Conservation (phyloP, 2,113 vertebrate species). For the Vimba vimba region DNA sequence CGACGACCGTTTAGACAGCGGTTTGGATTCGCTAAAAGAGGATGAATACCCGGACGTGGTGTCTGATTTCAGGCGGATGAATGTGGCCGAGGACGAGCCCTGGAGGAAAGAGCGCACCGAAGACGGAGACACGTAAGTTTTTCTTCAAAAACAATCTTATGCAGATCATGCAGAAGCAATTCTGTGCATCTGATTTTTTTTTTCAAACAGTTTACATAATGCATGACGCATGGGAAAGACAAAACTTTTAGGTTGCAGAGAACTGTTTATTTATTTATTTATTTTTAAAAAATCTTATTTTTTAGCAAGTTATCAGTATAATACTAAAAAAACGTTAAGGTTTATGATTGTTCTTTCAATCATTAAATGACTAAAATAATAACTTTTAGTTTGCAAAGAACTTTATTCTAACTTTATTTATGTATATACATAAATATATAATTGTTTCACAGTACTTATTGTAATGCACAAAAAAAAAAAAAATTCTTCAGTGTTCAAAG, state of each 20-base stretch:
- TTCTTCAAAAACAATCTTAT: not conserved
- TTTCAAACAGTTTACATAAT: not conserved
- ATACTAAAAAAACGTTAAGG: not conserved
- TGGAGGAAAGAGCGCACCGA: constrained; percentile 88
- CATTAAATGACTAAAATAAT: not conserved
- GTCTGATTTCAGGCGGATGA: constrained; percentile 79
- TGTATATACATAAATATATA: not conserved
- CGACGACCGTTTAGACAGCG: constrained; percentile 91
- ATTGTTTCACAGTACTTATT: not conserved
- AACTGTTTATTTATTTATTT: not conserved
- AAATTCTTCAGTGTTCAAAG: not conserved
- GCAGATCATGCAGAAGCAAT: not conserved
- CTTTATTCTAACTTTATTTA: not conserved
- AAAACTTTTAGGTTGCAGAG: not conserved
- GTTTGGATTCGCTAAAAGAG: constrained; percentile 92
- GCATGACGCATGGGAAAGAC: not conserved
- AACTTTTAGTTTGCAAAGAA: not conserved
- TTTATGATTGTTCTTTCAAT: not conserved
- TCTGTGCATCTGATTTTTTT: not conserved
- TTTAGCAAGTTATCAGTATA: not conserved
- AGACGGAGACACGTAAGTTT: constrained; percentile 95
- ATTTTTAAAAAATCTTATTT: too few species aligned
- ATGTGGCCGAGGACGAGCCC: constrained; percentile 69
- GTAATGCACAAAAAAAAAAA: not conserved
- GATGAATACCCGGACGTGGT: constrained; percentile 87